Percentiles rank a stretch among this genome's conserved stretches.
Conservation (phyloP, 2,113 vertebrate species). For the Sakesphorus luctuosus region DNA sequence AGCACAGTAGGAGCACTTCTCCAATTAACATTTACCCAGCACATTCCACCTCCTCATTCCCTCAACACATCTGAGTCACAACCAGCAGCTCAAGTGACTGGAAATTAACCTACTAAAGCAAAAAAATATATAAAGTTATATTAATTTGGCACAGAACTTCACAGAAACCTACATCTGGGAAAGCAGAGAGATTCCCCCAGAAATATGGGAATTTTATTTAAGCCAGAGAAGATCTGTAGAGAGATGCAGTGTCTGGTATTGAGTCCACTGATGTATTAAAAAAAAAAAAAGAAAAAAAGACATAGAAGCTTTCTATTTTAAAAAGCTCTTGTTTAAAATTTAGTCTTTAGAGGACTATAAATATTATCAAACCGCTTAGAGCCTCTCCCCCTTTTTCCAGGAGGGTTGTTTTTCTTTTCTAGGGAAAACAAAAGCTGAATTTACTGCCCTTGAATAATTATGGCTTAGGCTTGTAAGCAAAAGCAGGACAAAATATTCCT, state of each 20-base stretch:
- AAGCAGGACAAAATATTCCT: background rate
- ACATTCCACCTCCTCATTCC: slow-evolving; percentile 38
- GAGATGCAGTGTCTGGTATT: background rate
- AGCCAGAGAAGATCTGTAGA: background rate
- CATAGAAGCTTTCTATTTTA: no score
- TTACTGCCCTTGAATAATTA: background rate
- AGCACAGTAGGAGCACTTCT: background rate
- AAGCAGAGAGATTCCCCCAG: background rate
- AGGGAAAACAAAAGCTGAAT: background rate
- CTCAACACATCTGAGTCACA: slow-evolving; percentile 10
- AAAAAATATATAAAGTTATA: background rate
- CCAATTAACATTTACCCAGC: slow-evolving; percentile 45
- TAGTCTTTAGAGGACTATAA: background rate
- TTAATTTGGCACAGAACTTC: background rate
- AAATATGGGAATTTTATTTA: background rate
- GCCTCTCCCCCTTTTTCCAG: background rate
- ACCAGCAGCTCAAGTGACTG: background rate
- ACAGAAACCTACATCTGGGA: background rate
- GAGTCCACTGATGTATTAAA: background rate
- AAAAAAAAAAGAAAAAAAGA: no score
- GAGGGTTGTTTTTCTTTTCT: background rate
- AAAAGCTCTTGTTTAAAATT: background rate
- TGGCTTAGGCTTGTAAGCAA: background rate
- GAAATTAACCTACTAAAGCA: background rate
- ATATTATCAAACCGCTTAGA: background rate